Percentiles rank a stretch among this genome's conserved stretches.
phyloP scores from a whole-genome alignment of 2,797 vertebrate genomes.

The Pampus argenteus region DNA sequence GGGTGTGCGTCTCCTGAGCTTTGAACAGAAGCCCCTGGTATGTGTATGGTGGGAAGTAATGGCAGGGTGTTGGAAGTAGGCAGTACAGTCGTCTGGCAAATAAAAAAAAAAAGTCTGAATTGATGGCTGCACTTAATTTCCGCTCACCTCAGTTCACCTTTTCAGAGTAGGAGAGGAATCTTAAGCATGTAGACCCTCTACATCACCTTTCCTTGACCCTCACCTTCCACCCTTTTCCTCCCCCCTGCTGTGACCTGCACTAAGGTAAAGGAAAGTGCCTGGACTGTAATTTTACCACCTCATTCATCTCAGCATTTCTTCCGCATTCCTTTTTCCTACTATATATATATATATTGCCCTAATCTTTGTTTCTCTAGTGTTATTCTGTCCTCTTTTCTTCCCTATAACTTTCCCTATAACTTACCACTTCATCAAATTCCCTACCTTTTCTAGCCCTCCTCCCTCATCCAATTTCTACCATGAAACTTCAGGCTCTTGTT shows the following conservation, averaged over 20 bases:
- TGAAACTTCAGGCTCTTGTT: constrained; percentile 62
- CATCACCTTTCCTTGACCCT: constrained; percentile 24
- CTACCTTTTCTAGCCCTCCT: not conserved
- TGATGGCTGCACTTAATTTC: constrained; percentile 19
- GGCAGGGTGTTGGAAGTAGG: constrained; percentile 39
- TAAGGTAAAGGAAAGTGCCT: constrained; percentile 12
- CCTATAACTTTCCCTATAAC: not conserved
- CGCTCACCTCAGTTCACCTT: constrained; percentile 35
- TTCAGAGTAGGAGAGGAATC: not conserved
- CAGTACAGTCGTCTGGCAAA: not conserved
- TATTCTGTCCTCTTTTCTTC: constrained; percentile 3
- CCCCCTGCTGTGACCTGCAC: constrained; percentile 17
- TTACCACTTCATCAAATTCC: constrained; percentile 24
- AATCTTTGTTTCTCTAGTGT: not conserved
- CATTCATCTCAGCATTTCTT: constrained; percentile 16
- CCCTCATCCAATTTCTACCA: constrained; percentile 22
- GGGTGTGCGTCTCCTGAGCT: constrained; percentile 58
- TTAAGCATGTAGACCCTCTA: not conserved
- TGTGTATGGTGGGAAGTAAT: constrained; percentile 53
- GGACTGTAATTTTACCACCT: constrained; percentile 30
- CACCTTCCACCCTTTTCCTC: constrained; percentile 26
- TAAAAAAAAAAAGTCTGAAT: constrained; percentile 4
- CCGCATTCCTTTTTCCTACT: constrained; percentile 7
- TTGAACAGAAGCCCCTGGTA: constrained; percentile 50
- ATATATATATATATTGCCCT: not conserved